These are phyloP conservation scores for Polyergus mexicanus DNA, from an alignment of 1,140 invertebrate species.

Conservation along the genomic window DNA sequence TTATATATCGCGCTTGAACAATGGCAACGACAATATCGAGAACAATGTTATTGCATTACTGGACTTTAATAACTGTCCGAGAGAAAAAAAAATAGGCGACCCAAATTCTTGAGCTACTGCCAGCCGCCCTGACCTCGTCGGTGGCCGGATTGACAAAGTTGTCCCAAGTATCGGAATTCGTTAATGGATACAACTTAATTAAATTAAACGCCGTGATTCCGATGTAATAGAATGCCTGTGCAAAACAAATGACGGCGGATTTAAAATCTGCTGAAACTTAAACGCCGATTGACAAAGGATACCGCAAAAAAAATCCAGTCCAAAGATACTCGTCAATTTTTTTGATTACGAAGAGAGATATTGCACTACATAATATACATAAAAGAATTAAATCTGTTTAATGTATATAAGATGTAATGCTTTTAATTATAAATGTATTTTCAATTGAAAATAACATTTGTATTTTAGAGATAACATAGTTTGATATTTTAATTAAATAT, in stretches of 20 bases:
- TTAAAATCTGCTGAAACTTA: not conserved
- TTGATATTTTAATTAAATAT: too few relatives aligned
- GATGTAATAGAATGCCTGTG: not conserved
- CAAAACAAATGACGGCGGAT: not conserved
- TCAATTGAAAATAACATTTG: too few relatives aligned
- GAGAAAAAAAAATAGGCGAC: slow-evolving; percentile 66
- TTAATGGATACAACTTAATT: slow-evolving; percentile 67
- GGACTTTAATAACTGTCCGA: slow-evolving; percentile 45
- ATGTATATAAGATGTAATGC: too few relatives aligned
- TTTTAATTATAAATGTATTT: too few relatives aligned
- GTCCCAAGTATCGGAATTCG: slow-evolving; percentile 43
- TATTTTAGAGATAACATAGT: too few relatives aligned
- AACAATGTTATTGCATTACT: slow-evolving; percentile 58
- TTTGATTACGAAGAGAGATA: not conserved
- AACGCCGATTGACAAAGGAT: not conserved
- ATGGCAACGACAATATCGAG: not conserved
- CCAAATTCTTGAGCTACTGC: slow-evolving; percentile 48
- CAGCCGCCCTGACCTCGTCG: not conserved
- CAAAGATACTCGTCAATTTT: not conserved
- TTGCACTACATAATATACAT: too few relatives aligned
- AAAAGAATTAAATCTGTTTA: too few relatives aligned
- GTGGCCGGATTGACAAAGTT: not conserved
- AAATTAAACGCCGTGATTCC: slow-evolving; percentile 47
- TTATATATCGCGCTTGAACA: not conserved
- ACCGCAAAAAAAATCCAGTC: not conserved